Base-by-base conservation (phyloP, 2,797 vertebrate species). In the Leucoraja ocellata region DNA sequence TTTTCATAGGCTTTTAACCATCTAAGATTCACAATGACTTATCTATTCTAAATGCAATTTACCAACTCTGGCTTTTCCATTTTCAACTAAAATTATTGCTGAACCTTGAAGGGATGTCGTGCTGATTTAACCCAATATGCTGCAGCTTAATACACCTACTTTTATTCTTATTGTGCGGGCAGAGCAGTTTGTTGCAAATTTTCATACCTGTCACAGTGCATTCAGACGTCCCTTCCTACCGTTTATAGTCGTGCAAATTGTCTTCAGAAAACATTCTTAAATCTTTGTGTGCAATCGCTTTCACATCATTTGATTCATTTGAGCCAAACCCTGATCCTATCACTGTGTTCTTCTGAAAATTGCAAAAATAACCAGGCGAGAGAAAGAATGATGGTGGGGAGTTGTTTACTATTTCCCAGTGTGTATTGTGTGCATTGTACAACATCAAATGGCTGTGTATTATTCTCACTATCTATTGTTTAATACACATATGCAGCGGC, bases 11-110 rank as follows among this genome's bases (percentile, higher is more conserved):
- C 84, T 88, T 88, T 88, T 88, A 88, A 88, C 84, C 84, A 88
- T 88, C 84, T 88, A 88, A 36, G 84, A 88, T 88, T 88, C 84
- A 88, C 84, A 88, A 88, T 88, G 84, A 88, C 84, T 88, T 88
- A 88, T 88, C 84, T 88, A 36, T 88, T 88, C 61, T 88, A 88
- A 88, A 88, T 88, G 84, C 84, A 88, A 88, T 88, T 88, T 88
- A 88, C 84, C 84, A 36, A 88, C 84, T 68, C 84, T 88, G 63
- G 84, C 63, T 88, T 88, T 88, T 88, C 63, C 84, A 88, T 88
- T 88, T 88, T 88, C 61, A 68, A 88, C 63, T 36, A 65, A 88
- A 88, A 68, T 88, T 88, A 88, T 63, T 68, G 84, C 84, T 88
- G 84, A 88, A 88, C 84, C 84, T 88, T 32, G 63, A 68, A 88